phyloP scores from a whole-genome alignment of 2,113 vertebrate genomes.

The Notiomystis cincta region DNA sequence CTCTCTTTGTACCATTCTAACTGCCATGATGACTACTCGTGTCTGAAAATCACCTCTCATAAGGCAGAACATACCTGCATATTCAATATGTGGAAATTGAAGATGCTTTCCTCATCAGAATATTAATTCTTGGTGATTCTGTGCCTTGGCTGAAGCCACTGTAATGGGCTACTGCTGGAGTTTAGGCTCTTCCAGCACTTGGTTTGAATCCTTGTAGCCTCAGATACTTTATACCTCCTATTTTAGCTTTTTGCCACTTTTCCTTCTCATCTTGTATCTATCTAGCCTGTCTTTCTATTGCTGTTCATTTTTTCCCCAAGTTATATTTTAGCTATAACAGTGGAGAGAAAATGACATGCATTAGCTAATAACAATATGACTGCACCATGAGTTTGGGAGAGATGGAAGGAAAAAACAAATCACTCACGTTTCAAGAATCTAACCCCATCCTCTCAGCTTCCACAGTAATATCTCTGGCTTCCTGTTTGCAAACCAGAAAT shows the following conservation, averaged over 20 bases:
- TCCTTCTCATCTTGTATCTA: background rate
- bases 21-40: fast-evolving
- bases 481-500: slow-evolving; percentile 31
- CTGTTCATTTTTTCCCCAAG: background rate
- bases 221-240: background rate
- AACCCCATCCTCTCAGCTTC: slow-evolving; percentile 46
- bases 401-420: slow-evolving; percentile 50
- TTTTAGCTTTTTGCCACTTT: background rate
- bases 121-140: background rate
- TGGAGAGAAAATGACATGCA: background rate
- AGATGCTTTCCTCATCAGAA: background rate
- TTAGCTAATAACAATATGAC: slow-evolving; percentile 23
- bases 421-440: background rate
- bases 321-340: background rate
- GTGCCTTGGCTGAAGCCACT: background rate
- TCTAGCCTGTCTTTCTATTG: background rate
- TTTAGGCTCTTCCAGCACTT: background rate
- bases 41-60: background rate
- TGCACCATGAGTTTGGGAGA: background rate
- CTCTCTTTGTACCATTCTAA: background rate
- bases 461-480: background rate
- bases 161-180: background rate
- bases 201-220: background rate
- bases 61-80: background rate
- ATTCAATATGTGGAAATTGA: background rate